A percentile compares a stretch with the other conserved stretches of the same genome.
Conservation (phyloP, 1,140 invertebrate species). For the Zaprionus ghesquierei region DNA sequence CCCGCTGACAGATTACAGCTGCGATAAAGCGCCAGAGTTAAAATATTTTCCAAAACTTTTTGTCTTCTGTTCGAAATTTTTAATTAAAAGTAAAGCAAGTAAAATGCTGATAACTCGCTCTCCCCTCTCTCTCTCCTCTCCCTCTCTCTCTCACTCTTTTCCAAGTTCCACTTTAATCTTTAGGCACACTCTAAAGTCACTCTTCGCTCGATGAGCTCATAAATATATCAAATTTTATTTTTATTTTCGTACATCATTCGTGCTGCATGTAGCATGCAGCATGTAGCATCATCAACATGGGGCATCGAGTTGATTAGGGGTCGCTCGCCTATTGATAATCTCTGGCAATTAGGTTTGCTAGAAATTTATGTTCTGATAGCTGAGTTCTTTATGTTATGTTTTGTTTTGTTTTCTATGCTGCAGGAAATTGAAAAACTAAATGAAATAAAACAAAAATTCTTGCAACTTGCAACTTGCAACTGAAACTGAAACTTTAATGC, state of each 20-base stretch:
- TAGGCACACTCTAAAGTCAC: neutral
- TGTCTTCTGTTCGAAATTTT: conserved; percentile 28
- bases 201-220: conserved; percentile 48
- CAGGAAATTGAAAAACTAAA: conserved; percentile 15
- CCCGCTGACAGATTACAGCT: conserved; percentile 75
- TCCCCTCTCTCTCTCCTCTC: neutral
- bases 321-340: conserved; percentile 42
- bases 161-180: conserved; percentile 27
- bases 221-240: conserved; percentile 67
- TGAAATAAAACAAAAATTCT: conserved; percentile 6
- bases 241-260: conserved; percentile 39
- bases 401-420: neutral
- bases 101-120: conserved; percentile 58
- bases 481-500: conserved; percentile 61
- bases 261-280: too few species aligned
- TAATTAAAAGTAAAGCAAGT: conserved; percentile 61
- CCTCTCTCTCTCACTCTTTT: conserved; percentile 1
- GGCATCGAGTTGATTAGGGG: conserved; percentile 15
- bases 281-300: neutral
- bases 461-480: neutral
- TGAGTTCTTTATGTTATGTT: conserved; percentile 1
- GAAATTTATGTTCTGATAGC: conserved; percentile 41
- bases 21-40: conserved; percentile 57
- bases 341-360: conserved; percentile 47
- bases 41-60: conserved; percentile 39